Percentiles rank a stretch among this genome's conserved stretches.
These are phyloP conservation scores for Euclidia mi DNA, from an alignment of 2,888 invertebrate species.

Conservation along the genomic window DNA sequence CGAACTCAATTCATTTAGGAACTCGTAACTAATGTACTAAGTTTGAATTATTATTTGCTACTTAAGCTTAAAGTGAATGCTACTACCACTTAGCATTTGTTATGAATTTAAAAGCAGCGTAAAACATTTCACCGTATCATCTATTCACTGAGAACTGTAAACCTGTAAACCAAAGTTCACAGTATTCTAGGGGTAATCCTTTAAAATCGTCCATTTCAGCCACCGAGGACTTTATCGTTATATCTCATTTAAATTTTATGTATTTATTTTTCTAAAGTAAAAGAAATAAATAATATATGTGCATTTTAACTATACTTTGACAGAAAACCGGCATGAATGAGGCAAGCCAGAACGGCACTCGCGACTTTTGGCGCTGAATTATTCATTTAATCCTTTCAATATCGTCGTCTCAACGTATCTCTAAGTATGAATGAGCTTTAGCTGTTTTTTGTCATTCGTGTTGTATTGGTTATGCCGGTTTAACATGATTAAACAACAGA, in stretches of 20 bases:
- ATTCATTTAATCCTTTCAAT: conserved; percentile 86
- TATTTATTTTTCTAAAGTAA: conserved; percentile 58
- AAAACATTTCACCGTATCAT: not conserved
- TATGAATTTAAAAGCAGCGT: not conserved
- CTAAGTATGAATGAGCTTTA: conserved; percentile 61
- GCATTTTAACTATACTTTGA: conserved; percentile 78
- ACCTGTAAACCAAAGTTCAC: not conserved
- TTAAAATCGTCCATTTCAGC: conserved; percentile 7
- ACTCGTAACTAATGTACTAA: conserved; percentile 44
- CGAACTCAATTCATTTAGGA: conserved; percentile 52
- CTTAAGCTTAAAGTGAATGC: conserved; percentile 4
- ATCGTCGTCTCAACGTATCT: conserved; percentile 71
- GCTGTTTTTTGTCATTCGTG: conserved; percentile 63
- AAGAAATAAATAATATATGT: conserved; percentile 77
- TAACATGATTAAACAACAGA: conserved; percentile 41
- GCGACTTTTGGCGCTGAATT: conserved; percentile 79
- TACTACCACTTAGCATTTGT: not conserved
- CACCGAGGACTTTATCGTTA: not conserved
- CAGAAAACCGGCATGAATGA: conserved; percentile 70
- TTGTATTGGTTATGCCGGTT: conserved; percentile 62
- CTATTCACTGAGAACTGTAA: conserved; percentile 5
- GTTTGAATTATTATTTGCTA: conserved; percentile 40
- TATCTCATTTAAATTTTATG: conserved; percentile 45
- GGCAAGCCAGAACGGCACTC: conserved; percentile 70
- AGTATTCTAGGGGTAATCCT: conserved; percentile 8